Evolutionary conservation across 2,888 invertebrate species (phyloP).

Genomic region (Drosophila kokeensis): DNA sequence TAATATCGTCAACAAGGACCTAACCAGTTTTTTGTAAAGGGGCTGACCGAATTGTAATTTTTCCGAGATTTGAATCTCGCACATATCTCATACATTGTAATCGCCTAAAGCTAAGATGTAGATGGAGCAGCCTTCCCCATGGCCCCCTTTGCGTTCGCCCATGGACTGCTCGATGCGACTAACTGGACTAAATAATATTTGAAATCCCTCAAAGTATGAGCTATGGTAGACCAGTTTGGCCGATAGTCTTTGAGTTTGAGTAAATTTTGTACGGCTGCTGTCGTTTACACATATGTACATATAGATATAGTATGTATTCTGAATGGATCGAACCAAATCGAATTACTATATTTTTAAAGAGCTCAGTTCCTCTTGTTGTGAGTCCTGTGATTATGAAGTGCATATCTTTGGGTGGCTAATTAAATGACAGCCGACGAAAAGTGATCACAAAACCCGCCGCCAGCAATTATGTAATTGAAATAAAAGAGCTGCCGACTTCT

Average conservation of each 20-base stretch:
- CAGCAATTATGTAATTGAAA: constrained; percentile 58
- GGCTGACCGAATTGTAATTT: neutral
- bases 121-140: neutral
- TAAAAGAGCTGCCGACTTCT: constrained; percentile 45
- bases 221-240: neutral
- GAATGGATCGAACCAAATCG: neutral
- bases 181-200: neutral
- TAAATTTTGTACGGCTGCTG: neutral
- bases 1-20: neutral
- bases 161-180: neutral
- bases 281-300: neutral
- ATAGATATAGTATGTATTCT: no score
- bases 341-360: neutral
- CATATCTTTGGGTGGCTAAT: constrained; percentile 48
- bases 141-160: neutral
- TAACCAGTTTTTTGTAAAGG: neutral
- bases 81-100: neutral
- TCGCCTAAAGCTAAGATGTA: neutral
- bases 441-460: constrained; percentile 5
- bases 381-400: constrained; percentile 27
- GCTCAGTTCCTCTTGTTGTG: neutral
- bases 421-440: constrained; percentile 38
- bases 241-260: neutral
- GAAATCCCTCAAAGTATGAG: neutral
- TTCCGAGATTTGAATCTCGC: neutral